Base-by-base conservation (phyloP, 2,888 invertebrate genomes). In the Drosophila sordidapex region DNA sequence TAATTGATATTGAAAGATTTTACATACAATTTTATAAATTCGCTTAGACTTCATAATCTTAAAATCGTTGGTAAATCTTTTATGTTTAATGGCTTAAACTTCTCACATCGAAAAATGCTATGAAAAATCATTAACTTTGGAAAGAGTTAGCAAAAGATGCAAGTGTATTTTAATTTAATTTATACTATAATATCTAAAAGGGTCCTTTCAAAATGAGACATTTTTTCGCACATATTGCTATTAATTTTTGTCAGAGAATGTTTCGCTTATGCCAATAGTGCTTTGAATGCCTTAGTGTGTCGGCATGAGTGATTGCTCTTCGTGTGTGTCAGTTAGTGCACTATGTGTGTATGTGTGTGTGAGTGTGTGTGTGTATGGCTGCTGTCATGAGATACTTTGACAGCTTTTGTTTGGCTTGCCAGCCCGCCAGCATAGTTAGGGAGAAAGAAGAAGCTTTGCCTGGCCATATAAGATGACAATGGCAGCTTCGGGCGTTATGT, bases 361-460 rank as follows among this genome's bases (percentile, higher is more conserved):
- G 62, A 48, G 43, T 60, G 25, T 21, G 40, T 73, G 43, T 51
- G 56, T 66, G 57, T 56, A 58, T 53, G 54, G 70, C 70, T 67
- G 68, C 82, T 79, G 89, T 82, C 87, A 85, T 85, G 74, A 76
- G 89, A 89, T 87, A 89, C 89, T 89, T 83, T 87, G 89, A 87
- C 89, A 87, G 82, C 77, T 82, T 77, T 83, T 79, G 85, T 87
- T 89, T 75, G 76, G 69, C 62, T 62, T 73, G 57, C 67, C 74
- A 63, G 77, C 62, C 58, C 33, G 38, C 54, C 60, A 36, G 49
- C 63, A 36, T n/a, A 43, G n/a, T 13, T 31, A 10, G n/a, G 21
- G 33, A 29, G 18, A 18, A 7, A 46, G 13, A 29, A 21, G 8
- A n/a, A 29, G 71, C 56, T 21, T 43, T 33, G 69, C 68, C 48